Evolutionary conservation across 2,888 invertebrate genomes (phyloP).

Genomic region (Ormyrus pomaceus): DNA sequence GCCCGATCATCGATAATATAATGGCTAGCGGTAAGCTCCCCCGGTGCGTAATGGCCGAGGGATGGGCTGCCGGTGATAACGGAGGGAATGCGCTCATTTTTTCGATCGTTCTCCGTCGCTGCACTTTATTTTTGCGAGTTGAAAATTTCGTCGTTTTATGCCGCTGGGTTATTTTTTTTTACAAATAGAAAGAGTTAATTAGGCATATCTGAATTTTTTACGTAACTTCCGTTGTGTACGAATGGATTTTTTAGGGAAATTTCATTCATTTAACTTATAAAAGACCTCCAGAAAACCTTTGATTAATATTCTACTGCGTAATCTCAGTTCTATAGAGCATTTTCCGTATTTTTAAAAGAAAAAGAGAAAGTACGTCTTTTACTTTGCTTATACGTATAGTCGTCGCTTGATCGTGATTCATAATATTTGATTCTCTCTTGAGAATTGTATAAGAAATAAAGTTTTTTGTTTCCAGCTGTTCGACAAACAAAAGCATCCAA

Average conservation of each 20-base stretch:
- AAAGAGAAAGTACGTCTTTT: no score
- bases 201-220: no score
- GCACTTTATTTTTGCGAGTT: no score
- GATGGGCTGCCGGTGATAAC: constrained; percentile 10
- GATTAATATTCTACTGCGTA: no score
- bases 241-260: no score
- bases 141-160: no score
- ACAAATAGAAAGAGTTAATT: no score
- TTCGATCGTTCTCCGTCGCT: no score
- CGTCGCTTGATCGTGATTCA: constrained; percentile 30
- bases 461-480: constrained; percentile 41
- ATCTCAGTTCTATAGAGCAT: neutral
- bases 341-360: neutral
- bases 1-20: constrained; percentile 32
- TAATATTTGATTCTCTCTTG: constrained; percentile 32
- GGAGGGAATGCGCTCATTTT: neutral
- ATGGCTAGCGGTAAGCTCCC: constrained; percentile 13
- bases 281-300: no score
- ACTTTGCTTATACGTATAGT: constrained; percentile 4
- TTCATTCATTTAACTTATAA: no score
- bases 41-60: neutral
- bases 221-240: no score
- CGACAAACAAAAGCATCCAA: constrained; percentile 34
- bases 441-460: constrained; percentile 29
- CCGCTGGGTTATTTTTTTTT: no score